A percentile compares a stretch with the other conserved stretches of the same genome.
phyloP scores from a whole-genome alignment of 2,888 invertebrate genomes.

The Amblyteles armatorius region DNA sequence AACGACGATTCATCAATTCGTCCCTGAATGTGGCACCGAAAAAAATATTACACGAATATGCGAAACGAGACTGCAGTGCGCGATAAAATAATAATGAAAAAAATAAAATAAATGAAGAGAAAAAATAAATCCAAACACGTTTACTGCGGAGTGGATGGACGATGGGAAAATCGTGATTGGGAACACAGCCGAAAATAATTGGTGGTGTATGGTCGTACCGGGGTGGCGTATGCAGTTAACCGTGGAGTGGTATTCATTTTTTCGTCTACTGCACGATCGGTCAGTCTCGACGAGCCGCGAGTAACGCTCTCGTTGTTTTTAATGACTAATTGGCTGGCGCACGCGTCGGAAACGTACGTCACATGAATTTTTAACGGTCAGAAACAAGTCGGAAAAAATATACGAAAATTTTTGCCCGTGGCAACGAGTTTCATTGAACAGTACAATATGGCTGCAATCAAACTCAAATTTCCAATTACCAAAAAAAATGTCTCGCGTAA shows the following conservation, averaged over 20 bases:
- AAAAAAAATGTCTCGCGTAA: background rate
- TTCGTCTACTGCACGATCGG: constrained; percentile 60
- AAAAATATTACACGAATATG: constrained; percentile 27
- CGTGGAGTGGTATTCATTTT: constrained; percentile 69
- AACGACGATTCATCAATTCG: constrained; percentile 8
- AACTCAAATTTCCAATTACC: background rate
- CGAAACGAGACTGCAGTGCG: constrained; percentile 21
- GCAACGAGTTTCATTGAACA: background rate
- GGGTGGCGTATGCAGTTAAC: constrained; percentile 66
- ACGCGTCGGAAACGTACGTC: constrained; percentile 42
- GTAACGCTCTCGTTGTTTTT: constrained; percentile 61
- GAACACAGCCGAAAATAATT: constrained; percentile 67
- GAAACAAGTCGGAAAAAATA: constrained; percentile 43
- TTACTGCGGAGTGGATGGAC: constrained; percentile 15
- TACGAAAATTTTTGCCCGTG: background rate
- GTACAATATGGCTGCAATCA: constrained; percentile 3
- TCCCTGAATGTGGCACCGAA: background rate
- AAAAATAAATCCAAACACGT: constrained; percentile 32
- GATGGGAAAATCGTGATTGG: constrained; percentile 50
- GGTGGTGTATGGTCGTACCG: constrained; percentile 39
- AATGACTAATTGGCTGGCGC: constrained; percentile 70
- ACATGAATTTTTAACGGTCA: constrained; percentile 61
- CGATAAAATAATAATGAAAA: constrained; percentile 35
- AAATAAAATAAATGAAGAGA: constrained; percentile 37
- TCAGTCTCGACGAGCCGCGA: constrained; percentile 68